These are phyloP conservation scores for Rhabditoides inermis DNA, from an alignment of 2,888 invertebrate genomes.

Conservation along the genomic window DNA sequence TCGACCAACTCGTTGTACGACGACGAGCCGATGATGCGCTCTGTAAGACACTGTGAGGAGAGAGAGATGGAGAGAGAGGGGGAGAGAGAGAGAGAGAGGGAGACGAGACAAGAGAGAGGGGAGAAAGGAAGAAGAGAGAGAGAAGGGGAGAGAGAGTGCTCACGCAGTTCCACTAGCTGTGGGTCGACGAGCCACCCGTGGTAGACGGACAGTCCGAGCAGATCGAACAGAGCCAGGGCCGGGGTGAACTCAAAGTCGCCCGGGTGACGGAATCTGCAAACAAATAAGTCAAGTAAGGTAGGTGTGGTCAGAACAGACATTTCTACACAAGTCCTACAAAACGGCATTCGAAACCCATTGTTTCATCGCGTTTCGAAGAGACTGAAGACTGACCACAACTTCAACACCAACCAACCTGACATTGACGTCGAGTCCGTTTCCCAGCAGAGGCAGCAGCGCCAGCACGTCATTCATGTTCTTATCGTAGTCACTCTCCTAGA, in stretches of 20 bases:
- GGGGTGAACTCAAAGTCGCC: conserved; percentile 57
- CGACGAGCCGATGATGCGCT: neutral
- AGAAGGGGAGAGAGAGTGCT: neutral
- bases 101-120: neutral
- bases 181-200: conserved; percentile 58
- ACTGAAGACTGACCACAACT: too few relatives aligned
- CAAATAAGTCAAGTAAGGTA: too few relatives aligned
- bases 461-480: conserved; percentile 60
- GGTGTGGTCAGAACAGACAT: too few relatives aligned
- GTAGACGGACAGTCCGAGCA: conserved; percentile 58
- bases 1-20: conserved; percentile 4
- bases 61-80: neutral
- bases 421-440: conserved; percentile 61
- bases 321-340: too few relatives aligned
- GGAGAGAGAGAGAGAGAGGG: neutral
- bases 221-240: conserved; percentile 60
- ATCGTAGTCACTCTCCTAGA: conserved; percentile 56
- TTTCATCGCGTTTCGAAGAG: too few relatives aligned
- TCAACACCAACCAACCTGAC: conserved; percentile 58
- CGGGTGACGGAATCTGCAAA: conserved; percentile 15
- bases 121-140: neutral
- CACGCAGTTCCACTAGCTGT: conserved; percentile 1
- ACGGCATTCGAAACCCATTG: too few relatives aligned
- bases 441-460: conserved; percentile 57
- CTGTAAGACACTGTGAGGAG: neutral